phyloP scores from a whole-genome alignment of 1,140 invertebrate genomes.

The Leucophenga varia region DNA sequence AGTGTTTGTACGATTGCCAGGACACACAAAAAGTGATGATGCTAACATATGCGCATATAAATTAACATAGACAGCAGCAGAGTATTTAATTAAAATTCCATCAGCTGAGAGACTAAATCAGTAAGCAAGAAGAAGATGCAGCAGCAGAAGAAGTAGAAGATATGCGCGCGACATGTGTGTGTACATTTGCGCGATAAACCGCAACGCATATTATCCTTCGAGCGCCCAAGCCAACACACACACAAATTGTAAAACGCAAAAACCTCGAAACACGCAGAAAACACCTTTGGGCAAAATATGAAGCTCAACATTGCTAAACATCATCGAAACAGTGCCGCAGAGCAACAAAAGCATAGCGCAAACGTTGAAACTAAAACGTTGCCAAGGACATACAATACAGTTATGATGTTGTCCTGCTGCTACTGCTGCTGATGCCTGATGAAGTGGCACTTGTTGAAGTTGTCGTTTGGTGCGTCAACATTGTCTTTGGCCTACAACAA shows the following conservation, averaged over 20 bases:
- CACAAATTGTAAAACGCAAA: too few species aligned
- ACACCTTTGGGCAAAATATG: too few species aligned
- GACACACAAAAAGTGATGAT: too few species aligned
- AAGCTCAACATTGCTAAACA: too few species aligned
- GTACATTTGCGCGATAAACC: slow-evolving; percentile 43
- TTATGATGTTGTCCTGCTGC: slow-evolving; percentile 12
- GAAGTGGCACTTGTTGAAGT: slow-evolving; percentile 43
- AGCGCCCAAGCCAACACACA: slow-evolving; percentile 14
- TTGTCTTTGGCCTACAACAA: neutral
- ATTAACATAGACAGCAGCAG: slow-evolving; percentile 52
- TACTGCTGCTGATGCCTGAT: slow-evolving; percentile 43
- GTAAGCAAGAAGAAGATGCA: neutral
- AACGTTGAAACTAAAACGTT: slow-evolving; percentile 23
- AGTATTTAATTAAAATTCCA: slow-evolving; percentile 55
- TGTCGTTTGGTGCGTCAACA: too few species aligned
- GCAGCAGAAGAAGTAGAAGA: too few species aligned
- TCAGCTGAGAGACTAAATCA: slow-evolving; percentile 25
- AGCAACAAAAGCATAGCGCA: neutral
- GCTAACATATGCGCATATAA: slow-evolving; percentile 54
- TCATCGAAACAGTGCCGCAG: too few species aligned
- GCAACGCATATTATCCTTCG: slow-evolving; percentile 22
- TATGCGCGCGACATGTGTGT: slow-evolving; percentile 20
- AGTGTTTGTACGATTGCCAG: too few species aligned
- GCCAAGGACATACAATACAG: slow-evolving; percentile 39
- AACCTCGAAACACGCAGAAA: too few species aligned